Base-by-base conservation (phyloP, 2,113 vertebrate species). In the Eurystomus gularis region DNA sequence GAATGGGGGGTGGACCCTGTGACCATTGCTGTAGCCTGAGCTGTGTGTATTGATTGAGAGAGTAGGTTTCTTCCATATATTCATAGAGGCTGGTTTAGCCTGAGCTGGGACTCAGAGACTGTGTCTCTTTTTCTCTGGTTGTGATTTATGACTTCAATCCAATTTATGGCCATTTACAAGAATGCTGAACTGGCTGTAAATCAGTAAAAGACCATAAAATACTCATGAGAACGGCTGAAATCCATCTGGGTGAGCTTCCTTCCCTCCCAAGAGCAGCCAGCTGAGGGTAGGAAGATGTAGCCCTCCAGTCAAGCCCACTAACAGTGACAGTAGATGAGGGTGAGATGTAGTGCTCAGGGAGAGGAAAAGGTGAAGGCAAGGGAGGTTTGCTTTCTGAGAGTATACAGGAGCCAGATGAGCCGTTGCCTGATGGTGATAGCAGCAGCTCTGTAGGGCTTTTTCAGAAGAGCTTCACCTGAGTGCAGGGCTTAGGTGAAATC, bases 141-240 rank as follows among this genome's bases (percentile, higher is more conserved):
- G 97, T 97, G 98, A 98, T 98, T 98, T 98, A 98, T 98, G 94
- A 97, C 96, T 98, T 98, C 98, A 98, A 98, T 98, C 97, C 98
- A 98, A 98, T 98, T 98, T 98, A 98, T 98, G 97, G 97, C 97
- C 98, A 95, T 98, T 98, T 98, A 98, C 97, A 98, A 98, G 97
- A 98, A 98, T 97, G 98, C 98, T 98, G 98, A 98, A 98, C 98
- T 95, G 97, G 97, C 97, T 97, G 98, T 98, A 98, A 98, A 98
- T 98, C 98, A 98, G 97, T 70, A 97, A 93, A 96, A 97, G 97
- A 97, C 97, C 97, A 98, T 98, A 98, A 98, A 98, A 98, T 98
- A 97, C 98, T 98, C 97, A 98, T 96, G 97, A 98, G 98, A 97
- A 97, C 96, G 93, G 91, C 97, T 98, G 95, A 96, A 98, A 98